phyloP scores from a whole-genome alignment of 1,140 invertebrate species.

The Papilio polytes region DNA sequence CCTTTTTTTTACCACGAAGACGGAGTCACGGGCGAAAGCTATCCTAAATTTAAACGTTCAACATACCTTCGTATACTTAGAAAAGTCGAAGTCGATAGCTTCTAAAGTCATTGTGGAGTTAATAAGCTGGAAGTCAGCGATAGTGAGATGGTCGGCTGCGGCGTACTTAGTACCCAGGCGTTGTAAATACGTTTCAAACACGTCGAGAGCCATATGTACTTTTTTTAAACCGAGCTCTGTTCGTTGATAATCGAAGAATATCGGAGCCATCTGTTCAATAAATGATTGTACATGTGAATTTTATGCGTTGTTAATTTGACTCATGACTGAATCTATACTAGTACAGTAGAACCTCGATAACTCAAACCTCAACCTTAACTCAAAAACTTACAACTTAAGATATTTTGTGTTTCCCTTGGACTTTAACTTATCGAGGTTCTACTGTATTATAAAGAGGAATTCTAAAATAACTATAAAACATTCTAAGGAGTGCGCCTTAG shows the following conservation, averaged over 20 bases:
- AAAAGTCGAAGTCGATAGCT: constrained; percentile 87
- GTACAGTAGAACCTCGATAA: no score
- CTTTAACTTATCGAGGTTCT: no score
- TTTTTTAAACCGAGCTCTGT: constrained; percentile 87
- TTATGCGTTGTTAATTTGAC: constrained; percentile 2
- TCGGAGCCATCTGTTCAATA: constrained; percentile 86
- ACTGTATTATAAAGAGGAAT: no score
- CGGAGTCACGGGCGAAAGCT: no score
- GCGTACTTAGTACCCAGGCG: constrained; percentile 86
- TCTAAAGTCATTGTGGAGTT: constrained; percentile 89
- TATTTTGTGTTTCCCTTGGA: no score
- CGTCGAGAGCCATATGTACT: constrained; percentile 86
- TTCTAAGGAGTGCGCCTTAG: no score
- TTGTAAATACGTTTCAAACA: constrained; percentile 88
- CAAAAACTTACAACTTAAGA: no score
- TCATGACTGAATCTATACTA: no score
- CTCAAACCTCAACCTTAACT: no score
- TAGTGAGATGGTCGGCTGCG: constrained; percentile 88
- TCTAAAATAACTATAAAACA: no score
- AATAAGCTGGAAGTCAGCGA: constrained; percentile 89
- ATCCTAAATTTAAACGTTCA: background rate
- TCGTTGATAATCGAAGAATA: constrained; percentile 89
- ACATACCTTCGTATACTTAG: constrained; percentile 81
- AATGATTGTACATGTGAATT: background rate
- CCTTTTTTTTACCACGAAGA: no score